Evolutionary conservation across 2,113 vertebrate genomes (phyloP).

Genomic region (Cepphus grylle): DNA sequence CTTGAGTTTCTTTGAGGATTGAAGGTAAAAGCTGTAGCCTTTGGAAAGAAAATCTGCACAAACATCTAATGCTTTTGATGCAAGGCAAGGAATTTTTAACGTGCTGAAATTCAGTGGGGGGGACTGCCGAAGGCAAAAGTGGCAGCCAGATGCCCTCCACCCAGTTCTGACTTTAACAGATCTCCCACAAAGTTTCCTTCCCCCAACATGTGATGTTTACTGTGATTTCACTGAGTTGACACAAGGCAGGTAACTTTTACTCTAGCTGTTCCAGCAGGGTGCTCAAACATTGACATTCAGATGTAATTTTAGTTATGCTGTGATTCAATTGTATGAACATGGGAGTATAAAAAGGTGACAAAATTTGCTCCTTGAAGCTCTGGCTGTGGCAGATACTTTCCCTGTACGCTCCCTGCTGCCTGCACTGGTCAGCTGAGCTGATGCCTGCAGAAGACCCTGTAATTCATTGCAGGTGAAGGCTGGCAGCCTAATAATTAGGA

Average conservation of each 20-base stretch:
- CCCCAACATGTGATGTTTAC: background rate
- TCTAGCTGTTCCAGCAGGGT: background rate
- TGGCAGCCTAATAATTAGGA: background rate
- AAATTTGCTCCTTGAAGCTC: background rate
- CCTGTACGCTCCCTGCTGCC: background rate
- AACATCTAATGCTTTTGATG: background rate
- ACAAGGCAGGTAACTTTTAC: background rate
- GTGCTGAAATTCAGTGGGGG: background rate
- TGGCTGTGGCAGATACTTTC: background rate
- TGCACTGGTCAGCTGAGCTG: background rate
- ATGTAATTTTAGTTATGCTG: background rate
- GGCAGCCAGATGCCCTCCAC: background rate
- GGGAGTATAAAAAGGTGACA: background rate
- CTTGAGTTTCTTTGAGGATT: background rate
- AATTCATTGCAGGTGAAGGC: background rate
- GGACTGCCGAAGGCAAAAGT: background rate
- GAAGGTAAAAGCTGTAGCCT: background rate
- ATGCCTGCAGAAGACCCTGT: background rate
- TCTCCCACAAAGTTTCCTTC: background rate
- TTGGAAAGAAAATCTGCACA: background rate
- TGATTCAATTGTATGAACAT: background rate
- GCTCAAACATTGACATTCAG: background rate
- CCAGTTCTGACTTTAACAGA: background rate
- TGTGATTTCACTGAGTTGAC: background rate
- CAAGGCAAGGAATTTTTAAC: background rate